Evolutionary conservation across 2,888 invertebrate species (phyloP), one percentile per base, ranked within the genome.

Genomic region (Himalopsyche anomala): DNA sequence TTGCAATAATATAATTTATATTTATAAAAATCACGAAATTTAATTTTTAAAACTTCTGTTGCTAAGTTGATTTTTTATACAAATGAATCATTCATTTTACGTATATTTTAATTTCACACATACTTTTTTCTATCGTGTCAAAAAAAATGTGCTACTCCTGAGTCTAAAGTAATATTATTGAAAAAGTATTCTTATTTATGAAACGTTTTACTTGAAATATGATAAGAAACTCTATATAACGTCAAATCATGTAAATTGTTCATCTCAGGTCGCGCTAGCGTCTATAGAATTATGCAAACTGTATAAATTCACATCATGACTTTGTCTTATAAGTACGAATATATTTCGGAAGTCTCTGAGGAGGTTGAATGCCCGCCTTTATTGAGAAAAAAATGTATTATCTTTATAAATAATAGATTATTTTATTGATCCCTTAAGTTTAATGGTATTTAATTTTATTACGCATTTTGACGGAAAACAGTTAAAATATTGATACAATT

Each of bases 231-330:
- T 62, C 28, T 19, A 8, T 62, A 62, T 19, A 19, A 19, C 62
- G 19, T 62, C 62, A 62, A 62, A 62, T 62, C 62, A 62, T 62
- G 62, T 62, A 62, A 19, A 62, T 62, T 62, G 62, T 62, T 62
- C 62, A 62, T 62, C 62, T 9, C 62, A 62, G 19, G 62, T 19
- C 62, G n/a, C 62, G n/a, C 28, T 62, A 9, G 1, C 62, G 19
- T 62, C n/a, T 19, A 19, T 62, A n/a, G 28, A 62, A 62, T 62
- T 62, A 62, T 62, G 62, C 62, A 62, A 62, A 62, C 62, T 62
- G 62, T 62, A 11, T 62, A 62, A 62, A 62, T 62, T 62, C 62
- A 62, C 62, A 62, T 8, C n/a, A 28, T 19, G 28, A 19, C 62
- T 19, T 62, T 62, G 19, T 62, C 62, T 62, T 19, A 62, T n/a